These are phyloP conservation scores for Hemaris fuciformis DNA, from an alignment of 2,888 invertebrate genomes.

Conservation along the genomic window DNA sequence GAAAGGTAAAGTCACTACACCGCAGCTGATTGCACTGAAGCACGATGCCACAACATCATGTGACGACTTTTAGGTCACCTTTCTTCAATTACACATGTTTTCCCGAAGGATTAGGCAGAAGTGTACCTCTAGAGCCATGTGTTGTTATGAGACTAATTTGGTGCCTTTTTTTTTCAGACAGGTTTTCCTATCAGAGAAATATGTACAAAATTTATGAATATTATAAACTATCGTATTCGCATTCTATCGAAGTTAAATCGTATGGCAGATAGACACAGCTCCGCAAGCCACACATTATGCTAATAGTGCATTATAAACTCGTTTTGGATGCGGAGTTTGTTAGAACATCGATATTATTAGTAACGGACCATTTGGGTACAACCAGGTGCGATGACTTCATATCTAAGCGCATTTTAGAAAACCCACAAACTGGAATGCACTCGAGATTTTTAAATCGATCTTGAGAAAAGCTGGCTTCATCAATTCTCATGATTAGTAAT, in stretches of 20 bases:
- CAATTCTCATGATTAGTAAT: neutral
- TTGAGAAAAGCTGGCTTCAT: neutral
- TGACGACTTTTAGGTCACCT: no score
- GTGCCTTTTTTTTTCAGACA: no score
- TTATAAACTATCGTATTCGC: neutral
- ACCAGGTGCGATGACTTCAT: neutral
- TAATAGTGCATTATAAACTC: constrained; percentile 12
- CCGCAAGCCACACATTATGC: constrained; percentile 3
- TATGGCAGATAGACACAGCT: neutral
- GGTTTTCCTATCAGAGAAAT: no score
- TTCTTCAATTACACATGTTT: no score
- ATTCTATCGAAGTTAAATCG: neutral
- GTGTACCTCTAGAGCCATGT: no score
- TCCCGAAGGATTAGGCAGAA: no score
- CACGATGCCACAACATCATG: no score
- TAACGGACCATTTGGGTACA: neutral
- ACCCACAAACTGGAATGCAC: neutral
- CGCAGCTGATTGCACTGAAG: no score
- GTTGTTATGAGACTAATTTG: no score
- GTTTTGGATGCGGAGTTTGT: constrained; percentile 10
- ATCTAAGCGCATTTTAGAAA: neutral
- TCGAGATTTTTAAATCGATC: neutral
- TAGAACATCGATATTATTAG: constrained; percentile 16
- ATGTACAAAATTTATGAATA: neutral
- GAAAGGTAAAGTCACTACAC: no score